Evolutionary conservation across 2,113 vertebrate species (phyloP), one percentile per base, ranked within the genome.

Genomic region (Stercorarius parasiticus): DNA sequence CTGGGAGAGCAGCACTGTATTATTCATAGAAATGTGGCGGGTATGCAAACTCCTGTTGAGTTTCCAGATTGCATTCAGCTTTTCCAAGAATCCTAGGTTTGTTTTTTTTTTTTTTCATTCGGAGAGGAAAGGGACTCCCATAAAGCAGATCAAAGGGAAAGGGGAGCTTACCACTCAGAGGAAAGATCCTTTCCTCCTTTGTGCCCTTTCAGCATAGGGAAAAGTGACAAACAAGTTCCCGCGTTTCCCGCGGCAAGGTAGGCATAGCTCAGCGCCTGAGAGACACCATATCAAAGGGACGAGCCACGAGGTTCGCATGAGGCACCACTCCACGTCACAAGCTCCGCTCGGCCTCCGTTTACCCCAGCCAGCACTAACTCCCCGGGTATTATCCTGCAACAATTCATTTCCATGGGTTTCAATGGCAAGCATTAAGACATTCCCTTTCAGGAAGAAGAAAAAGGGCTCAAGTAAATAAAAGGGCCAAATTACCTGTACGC

Each of bases 71-170:
- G 12, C 76, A 82, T 81, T 92, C 82, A 67, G 67, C 23, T 83
- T 92, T 97, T 92, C 92, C 90, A 94, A 88, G 71, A 77, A 11
- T 50, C 58, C 38, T 47, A 55, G 47, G 11, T 49, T 65, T 90
- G 22, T 13, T 13, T 61, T 90, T 29, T 40, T 38, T 59, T 91
- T 80, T 62, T 70, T n/a, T n/a, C 18, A 47, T 76, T 56, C 14
- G 7, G 32, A 55, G 53, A 70, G 92, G 42, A 90, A 88, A 86
- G 71, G 42, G 74, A 65, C 40, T 83, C 73, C 76, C 67, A 70
- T 50, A 80, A 90, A 83, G 58, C 42, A 90, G 88, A 96, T 96
- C 90, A 96, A 97, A 97, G 82, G 34, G 58, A 89, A 72, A 86
- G 12, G 32, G 62, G 23, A 92, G 20, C 55, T 77, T 49, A 70